A percentile compares a stretch with the other conserved stretches of the same genome.
Evolutionary conservation across 1,140 invertebrate species (phyloP).

Genomic region (Drosophila mauritiana): DNA sequence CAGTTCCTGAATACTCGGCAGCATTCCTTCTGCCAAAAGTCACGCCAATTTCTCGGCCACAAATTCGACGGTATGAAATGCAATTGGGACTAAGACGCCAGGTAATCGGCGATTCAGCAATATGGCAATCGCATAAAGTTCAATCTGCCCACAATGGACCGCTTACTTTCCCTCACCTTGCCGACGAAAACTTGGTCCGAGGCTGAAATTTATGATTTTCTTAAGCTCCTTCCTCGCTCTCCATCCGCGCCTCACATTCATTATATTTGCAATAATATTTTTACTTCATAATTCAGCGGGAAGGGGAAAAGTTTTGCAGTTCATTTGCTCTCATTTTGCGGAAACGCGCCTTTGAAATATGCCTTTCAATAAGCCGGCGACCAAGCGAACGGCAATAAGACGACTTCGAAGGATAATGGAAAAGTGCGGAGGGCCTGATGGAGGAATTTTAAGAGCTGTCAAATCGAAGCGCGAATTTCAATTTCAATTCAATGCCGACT

Average conservation of each 20-base stretch:
- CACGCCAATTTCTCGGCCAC: not conserved
- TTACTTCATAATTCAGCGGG: slow-evolving; percentile 62
- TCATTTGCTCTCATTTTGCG: slow-evolving; percentile 67
- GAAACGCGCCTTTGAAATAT: slow-evolving; percentile 70
- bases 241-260: slow-evolving; percentile 46
- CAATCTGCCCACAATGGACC: slow-evolving; percentile 15
- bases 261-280: slow-evolving; percentile 81
- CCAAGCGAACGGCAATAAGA: slow-evolving; percentile 25
- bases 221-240: not conserved
- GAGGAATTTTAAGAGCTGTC: slow-evolving; percentile 26
- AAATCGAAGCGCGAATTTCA: slow-evolving; percentile 66
- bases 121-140: slow-evolving; percentile 32
- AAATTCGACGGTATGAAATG: not conserved
- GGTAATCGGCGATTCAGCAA: slow-evolving; percentile 35
- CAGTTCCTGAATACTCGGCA: not conserved
- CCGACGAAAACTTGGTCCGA: slow-evolving; percentile 17
- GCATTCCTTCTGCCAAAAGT: not conserved
- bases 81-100: not conserved
- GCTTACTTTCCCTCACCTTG: slow-evolving; percentile 2
- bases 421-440: not conserved
- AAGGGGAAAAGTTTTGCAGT: slow-evolving; percentile 38
- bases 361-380: slow-evolving; percentile 54
- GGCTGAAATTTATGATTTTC: slow-evolving; percentile 27
- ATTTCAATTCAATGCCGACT: slow-evolving; percentile 45
- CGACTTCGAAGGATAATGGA: not conserved